Base-by-base conservation (phyloP, 2,888 invertebrate species). In the Bimastos eiseni region DNA sequence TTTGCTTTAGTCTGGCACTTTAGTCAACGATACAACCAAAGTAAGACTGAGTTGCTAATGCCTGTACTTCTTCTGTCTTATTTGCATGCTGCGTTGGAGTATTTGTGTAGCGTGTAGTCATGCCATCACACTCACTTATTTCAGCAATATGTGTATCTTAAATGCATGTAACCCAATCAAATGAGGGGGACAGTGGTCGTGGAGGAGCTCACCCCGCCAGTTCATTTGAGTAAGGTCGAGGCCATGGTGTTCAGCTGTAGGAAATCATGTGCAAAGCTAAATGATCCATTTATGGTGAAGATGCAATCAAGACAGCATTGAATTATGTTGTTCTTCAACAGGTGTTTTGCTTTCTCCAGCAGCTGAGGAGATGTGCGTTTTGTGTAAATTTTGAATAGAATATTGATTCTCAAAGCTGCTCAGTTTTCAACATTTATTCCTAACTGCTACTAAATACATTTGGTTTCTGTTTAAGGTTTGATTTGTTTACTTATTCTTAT, bases 21-120 rank as follows among this genome's bases (percentile, higher is more conserved):
- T 95, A 88, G 95, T 95, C 90, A 95, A 95, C 94, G 94, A 95
- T 91, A 95, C 95, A 34, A 95, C 95, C 90, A 95, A 95, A 94
- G 95, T 95, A 94, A n/a, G n/a, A 93, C 94, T 94, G 33, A 38
- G 21, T 37, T 41, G 38, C 24, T 41, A 13, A 44, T 21, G 30
- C 30, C n/a, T 88, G 24, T 88, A 37, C 38, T 88, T 41, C 41
- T 41, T 36, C 88, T 33, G 24, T 37, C 38, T 34, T 37, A 3
- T 88, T 88, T 21, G n/a, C 88, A n/a, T 70, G n/a, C 17, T 70
- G 70, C 49, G 24, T 1, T 70, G 30, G 70, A 30, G 6, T 6
- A 1, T 70, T 70, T 24, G 3, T 49, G 70, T 8, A 70, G 30
- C 17, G 21, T 4, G 15, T 4, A 49, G 4, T 49, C 70, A 30